Base-by-base conservation (phyloP, 1,140 invertebrate species). In the Drosophila nannoptera region DNA sequence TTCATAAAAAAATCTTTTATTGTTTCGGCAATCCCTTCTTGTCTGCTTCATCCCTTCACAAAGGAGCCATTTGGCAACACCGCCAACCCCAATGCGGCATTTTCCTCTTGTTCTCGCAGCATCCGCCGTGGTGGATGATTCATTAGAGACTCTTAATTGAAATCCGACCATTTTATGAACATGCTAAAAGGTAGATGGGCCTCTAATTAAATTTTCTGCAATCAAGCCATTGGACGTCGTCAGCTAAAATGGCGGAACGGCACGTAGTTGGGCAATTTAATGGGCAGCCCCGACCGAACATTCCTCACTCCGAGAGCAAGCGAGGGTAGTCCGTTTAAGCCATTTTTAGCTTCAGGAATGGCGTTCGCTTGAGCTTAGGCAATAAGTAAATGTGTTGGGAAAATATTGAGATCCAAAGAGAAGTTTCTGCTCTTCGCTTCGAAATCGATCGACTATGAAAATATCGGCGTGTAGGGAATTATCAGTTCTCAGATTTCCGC, bases 171-270 rank as follows among this genome's bases (percentile, higher is more conserved):
- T 68, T 84, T 84, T 84, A 84, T 86, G 69, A 61, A 38, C 69
- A 77, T 7, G 76, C 81, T 86, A 86, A 84, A 86, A 84, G 80
- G 64, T 60, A 63, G 12, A 50, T 50, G 52, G 33, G 42, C 56
- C 49, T 71, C 73, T 78, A 55, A 84, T 86, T 80, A 76, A 84
- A 84, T 84, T 38, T 50, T 70, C 7, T 71, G 81, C 80, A 70
- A 63, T 84, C 46, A 80, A 74, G 45, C 73, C 77, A 84, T 84
- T 84, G 80, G 80, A 31, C 46, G 65, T 62, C 66, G 66, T 12
- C 29, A 29, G 38, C 66, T 70, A 83, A 83, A 84, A 84, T 84
- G 80, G 80, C 81, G 73, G 76, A 86, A 69, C 53, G 53, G 56
- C 69, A 65, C 65, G 73, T 76, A 69, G 54, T 55, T 42, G 56